Evolutionary conservation across 2,113 vertebrate species (phyloP).

Genomic region (Cyanocitta stelleri): DNA sequence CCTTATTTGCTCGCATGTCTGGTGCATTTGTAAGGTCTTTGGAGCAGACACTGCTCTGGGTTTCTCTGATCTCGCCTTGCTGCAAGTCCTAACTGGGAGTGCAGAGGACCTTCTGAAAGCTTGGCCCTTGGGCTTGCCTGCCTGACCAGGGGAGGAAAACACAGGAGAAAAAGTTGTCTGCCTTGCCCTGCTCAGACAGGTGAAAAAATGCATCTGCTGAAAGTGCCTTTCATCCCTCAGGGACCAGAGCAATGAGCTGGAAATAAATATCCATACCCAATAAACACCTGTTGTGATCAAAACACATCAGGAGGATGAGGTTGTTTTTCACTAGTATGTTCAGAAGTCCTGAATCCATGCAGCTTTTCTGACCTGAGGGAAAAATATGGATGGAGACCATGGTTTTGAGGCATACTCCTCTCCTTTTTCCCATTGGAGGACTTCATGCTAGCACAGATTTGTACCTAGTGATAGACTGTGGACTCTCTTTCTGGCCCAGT

Average conservation of each 20-base stretch:
- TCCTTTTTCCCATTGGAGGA: neutral
- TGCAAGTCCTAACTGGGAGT: neutral
- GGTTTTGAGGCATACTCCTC: neutral
- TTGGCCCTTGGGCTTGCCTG: neutral
- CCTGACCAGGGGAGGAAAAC: neutral
- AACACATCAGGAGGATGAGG: neutral
- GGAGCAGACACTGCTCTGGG: neutral
- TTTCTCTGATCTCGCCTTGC: neutral
- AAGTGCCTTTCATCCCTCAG: neutral
- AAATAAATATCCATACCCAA: neutral
- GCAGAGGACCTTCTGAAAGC: neutral
- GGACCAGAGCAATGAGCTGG: neutral
- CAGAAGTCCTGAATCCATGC: neutral
- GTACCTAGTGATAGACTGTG: neutral
- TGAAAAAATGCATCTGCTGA: neutral
- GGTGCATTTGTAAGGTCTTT: neutral
- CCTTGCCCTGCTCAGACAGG: neutral
- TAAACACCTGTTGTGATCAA: neutral
- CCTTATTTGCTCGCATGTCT: neutral
- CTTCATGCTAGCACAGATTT: neutral
- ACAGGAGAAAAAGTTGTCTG: neutral
- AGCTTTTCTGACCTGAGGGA: neutral
- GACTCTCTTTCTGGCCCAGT: neutral
- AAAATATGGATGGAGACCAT: neutral
- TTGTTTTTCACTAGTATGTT: neutral